Evolutionary conservation across 2,113 vertebrate genomes (phyloP).

Genomic region (Empidonax alnorum): DNA sequence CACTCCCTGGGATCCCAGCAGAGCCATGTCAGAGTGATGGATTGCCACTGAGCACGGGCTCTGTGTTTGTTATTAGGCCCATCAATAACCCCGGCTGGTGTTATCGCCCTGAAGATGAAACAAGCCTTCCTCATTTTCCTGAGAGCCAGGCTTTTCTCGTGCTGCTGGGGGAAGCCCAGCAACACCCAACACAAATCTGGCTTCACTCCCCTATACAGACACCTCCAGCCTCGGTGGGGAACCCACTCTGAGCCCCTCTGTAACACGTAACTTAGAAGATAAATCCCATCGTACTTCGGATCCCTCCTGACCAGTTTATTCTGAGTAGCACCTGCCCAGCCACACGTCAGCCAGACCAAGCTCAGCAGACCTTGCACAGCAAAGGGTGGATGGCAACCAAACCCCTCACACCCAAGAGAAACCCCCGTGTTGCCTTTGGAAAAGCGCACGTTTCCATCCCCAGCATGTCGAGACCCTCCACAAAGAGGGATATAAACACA

Average conservation of each 20-base stretch:
- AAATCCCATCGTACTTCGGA: background rate
- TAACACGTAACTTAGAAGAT: accelerated
- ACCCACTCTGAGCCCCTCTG: background rate
- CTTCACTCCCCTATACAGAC: background rate
- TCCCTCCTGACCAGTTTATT: background rate
- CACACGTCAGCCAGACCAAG: accelerated
- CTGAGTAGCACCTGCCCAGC: background rate
- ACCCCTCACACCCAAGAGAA: background rate
- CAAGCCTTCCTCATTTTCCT: background rate
- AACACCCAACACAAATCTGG: background rate
- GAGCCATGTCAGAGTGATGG: background rate
- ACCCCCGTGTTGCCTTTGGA: accelerated
- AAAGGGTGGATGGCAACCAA: background rate
- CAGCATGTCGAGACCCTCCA: background rate
- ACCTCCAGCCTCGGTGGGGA: background rate
- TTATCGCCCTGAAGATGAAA: slow-evolving; percentile 8
- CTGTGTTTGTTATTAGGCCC: background rate
- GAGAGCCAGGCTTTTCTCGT: background rate
- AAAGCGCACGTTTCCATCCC: background rate
- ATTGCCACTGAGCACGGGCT: background rate
- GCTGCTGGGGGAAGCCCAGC: background rate
- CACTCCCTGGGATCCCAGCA: background rate
- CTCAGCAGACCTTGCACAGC: background rate
- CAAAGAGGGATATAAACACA: accelerated
- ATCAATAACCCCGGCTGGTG: slow-evolving; percentile 7